phyloP scores from a whole-genome alignment of 1,140 invertebrate species.

The Zaprionus taronus region DNA sequence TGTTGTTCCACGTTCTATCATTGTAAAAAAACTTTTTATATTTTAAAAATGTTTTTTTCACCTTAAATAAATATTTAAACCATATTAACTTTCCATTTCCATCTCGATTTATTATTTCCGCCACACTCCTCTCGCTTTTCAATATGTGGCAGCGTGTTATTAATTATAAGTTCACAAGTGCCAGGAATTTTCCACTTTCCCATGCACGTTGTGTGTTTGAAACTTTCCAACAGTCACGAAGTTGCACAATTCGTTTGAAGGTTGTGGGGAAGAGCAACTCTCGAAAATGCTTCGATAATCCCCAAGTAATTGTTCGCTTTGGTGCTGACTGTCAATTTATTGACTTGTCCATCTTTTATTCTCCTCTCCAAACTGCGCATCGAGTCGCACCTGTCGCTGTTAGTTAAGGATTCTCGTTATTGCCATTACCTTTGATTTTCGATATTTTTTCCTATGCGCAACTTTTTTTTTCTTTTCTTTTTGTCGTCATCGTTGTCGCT shows the following conservation, averaged over 20 bases:
- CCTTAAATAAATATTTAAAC: too few species aligned
- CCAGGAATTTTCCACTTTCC: conserved; percentile 1
- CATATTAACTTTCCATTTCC: not conserved
- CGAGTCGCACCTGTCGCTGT: conserved; percentile 63
- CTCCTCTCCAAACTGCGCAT: not conserved
- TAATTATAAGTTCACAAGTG: conserved; percentile 20
- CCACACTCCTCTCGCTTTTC: not conserved
- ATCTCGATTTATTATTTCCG: not conserved
- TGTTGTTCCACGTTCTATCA: too few species aligned
- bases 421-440: conserved; percentile 43
- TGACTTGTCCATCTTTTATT: conserved; percentile 59
- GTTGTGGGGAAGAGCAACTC: conserved; percentile 1
- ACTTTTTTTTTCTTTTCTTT: conserved; percentile 1
- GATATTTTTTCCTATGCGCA: conserved; percentile 17
- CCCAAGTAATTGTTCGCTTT: conserved; percentile 78
- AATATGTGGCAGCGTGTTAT: not conserved
- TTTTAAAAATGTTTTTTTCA: too few species aligned
- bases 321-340: conserved; percentile 74
- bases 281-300: conserved; percentile 58
- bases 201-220: not conserved
- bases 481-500: not conserved
- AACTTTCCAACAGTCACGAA: conserved; percentile 18
- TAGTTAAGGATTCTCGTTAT: conserved; percentile 54
- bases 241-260: not conserved
- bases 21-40: too few species aligned